Conservation (phyloP, 2,797 vertebrate species). For the Picus viridis region DNA sequence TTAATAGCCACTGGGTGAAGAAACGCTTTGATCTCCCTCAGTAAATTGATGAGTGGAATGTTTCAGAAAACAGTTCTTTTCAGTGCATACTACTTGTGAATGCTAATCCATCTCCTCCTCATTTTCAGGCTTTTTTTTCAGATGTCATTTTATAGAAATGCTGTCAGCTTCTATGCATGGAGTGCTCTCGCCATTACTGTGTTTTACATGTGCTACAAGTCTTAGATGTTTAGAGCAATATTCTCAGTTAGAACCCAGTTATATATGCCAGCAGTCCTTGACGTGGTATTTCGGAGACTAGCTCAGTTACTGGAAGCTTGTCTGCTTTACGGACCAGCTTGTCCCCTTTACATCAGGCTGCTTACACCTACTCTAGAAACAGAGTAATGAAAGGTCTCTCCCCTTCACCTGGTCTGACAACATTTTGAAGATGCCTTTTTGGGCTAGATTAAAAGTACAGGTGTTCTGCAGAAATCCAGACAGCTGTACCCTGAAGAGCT, state of each 20-base stretch:
- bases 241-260: background rate
- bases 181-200: background rate
- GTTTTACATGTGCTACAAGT: background rate
- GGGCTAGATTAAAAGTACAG: background rate
- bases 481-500: background rate
- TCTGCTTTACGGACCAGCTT: background rate
- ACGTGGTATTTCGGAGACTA: background rate
- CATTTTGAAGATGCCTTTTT: background rate
- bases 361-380: background rate
- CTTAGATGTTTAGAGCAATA: background rate
- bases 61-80: conserved; percentile 19
- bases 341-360: background rate
- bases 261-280: background rate
- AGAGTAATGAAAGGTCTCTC: background rate
- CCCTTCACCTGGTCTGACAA: background rate
- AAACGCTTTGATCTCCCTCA: background rate
- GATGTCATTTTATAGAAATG: conserved; percentile 15
- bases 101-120: background rate
- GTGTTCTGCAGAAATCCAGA: background rate
- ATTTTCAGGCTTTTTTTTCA: conserved; percentile 2
- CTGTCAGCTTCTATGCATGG: background rate
- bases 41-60: background rate
- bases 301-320: background rate
- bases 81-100: background rate
- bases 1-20: background rate